These are phyloP conservation scores for Mythimna pallens DNA, from an alignment of 2,888 invertebrate genomes.

Conservation along the genomic window DNA sequence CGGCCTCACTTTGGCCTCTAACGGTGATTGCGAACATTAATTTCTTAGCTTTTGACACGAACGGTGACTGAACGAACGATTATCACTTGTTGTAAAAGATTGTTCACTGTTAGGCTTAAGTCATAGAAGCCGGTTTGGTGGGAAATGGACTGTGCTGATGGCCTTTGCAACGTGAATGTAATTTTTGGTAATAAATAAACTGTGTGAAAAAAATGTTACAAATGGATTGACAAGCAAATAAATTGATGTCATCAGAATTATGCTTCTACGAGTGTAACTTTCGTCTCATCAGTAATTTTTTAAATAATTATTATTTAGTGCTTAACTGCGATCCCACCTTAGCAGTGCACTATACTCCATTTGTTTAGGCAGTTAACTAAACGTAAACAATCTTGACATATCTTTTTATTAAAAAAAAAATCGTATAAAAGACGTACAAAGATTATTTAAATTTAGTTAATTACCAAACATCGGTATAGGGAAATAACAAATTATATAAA, in stretches of 20 bases:
- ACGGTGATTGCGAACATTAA: constrained; percentile 81
- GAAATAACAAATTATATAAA: too few relatives aligned
- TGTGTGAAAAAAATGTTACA: background rate
- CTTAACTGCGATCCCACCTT: too few relatives aligned
- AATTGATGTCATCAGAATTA: background rate
- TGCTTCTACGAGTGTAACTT: background rate
- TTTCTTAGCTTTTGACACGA: constrained; percentile 83
- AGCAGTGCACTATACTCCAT: too few relatives aligned
- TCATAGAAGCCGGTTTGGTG: constrained; percentile 47
- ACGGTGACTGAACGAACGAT: constrained; percentile 75
- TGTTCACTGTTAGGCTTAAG: constrained; percentile 67
- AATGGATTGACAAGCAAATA: background rate
- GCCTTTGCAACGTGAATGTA: constrained; percentile 1
- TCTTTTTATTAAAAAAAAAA: too few relatives aligned
- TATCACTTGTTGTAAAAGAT: constrained; percentile 82
- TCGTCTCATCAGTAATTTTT: too few relatives aligned
- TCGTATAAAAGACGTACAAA: too few relatives aligned
- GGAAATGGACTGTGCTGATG: constrained; percentile 24
- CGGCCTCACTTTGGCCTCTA: constrained; percentile 74
- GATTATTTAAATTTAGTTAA: too few relatives aligned
- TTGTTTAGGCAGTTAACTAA: too few relatives aligned
- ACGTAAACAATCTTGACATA: too few relatives aligned
- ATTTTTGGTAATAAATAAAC: background rate
- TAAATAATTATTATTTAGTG: too few relatives aligned
- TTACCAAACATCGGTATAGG: too few relatives aligned